Evolutionary conservation across 1,140 invertebrate genomes (phyloP), one percentile per base, ranked within the genome.

Genomic region (Belonocnema kinseyi): DNA sequence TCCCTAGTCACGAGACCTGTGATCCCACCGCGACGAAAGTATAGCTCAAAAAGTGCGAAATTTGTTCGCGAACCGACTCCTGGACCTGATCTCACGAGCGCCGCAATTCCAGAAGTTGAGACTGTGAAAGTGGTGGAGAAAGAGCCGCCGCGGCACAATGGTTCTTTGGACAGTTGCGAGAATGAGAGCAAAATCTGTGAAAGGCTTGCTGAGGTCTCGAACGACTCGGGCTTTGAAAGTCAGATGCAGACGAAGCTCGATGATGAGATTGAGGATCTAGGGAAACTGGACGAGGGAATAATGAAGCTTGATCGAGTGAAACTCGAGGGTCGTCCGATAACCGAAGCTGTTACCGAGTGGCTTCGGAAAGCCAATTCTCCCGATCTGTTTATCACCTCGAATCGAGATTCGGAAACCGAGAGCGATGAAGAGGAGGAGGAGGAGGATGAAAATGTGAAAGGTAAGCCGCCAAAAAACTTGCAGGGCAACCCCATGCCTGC

Each of bases 401-500:
- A 81, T 16, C 51, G 72, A n/a, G 76, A 77, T 16, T 84, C 82
- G 10, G 82, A 83, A 7, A 83, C 72, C 19, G 79, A 83, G 8
- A 83, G 86, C 17, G 84, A 84, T 2, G 21, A 26, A 3, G 82
- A 86, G 6, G 80, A 84, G 13, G 21, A 26, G 21, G 82, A 86
- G 6, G 80, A 84, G 13, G 85, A 86, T 16, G 87, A 85, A 16
- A 82, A 83, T n/a, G 78, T 84, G 10, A 74, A 85, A 50, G 77
- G 82, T 26, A 81, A 90, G 86, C 86, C 86, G 85, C 82, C 91
- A 92, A 92, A 92, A 92, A 92, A 92, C 92, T 92, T 90, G 92
- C 85, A 91, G 82, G 86, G 91, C 92, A 92, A 92, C 92, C 92
- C 92, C 92, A 92, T 92, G 86, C 91, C 88, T 92, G 92, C 91